phyloP scores from a whole-genome alignment of 2,888 invertebrate genomes.

The Buathra laborator region DNA sequence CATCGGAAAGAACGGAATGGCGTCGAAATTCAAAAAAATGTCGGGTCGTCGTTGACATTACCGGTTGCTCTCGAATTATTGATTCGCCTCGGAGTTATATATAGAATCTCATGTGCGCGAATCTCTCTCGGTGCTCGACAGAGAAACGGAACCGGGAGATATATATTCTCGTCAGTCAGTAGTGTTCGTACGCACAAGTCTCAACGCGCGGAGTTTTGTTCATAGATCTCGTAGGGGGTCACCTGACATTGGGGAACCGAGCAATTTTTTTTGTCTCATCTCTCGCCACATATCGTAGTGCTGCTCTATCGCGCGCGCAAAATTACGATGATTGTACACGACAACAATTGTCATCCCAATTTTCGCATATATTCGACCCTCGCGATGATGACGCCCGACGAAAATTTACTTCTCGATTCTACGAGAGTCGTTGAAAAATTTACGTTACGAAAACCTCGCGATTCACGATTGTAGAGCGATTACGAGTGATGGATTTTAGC shows the following conservation, averaged over 20 bases:
- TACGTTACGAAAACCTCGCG: constrained; percentile 21
- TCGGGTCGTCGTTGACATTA: constrained; percentile 72
- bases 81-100: constrained; percentile 71
- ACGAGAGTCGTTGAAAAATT: constrained; percentile 30
- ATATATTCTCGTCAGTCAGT: constrained; percentile 22
- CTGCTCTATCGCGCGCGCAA: constrained; percentile 22
- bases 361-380: constrained; percentile 56
- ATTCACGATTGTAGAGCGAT: constrained; percentile 65
- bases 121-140: background rate
- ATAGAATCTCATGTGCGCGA: constrained; percentile 15
- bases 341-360: constrained; percentile 61
- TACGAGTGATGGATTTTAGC: constrained; percentile 81
- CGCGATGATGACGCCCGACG: constrained; percentile 50
- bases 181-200: constrained; percentile 32
- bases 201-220: background rate
- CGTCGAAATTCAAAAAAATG: background rate
- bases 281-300: constrained; percentile 23
- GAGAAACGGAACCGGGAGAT: background rate
- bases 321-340: constrained; percentile 57
- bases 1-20: background rate
- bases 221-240: constrained; percentile 4
- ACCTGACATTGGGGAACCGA: background rate
- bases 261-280: constrained; percentile 22
- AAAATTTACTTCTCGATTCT: constrained; percentile 48
- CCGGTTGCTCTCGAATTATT: constrained; percentile 76